Evolutionary conservation across 1,140 invertebrate genomes (phyloP), one percentile per base, ranked within the genome.

Genomic region (Argopecten irradians): DNA sequence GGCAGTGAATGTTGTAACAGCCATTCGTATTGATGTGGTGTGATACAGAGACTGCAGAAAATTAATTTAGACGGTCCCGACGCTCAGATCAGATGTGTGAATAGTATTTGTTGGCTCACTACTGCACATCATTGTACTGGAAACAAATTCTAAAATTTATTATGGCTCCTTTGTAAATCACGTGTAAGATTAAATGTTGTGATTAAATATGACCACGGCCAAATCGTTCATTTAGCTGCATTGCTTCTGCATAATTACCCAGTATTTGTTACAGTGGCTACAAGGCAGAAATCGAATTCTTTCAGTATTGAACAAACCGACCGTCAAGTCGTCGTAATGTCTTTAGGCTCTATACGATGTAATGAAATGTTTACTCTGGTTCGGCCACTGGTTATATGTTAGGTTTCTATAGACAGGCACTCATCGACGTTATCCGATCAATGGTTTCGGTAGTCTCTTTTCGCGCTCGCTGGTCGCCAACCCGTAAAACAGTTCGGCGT

Each of bases 151-250:
- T n/a, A 71, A 3, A 22, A 71, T 71, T 71, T 71, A n/a, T 71
- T 71, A 71, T n/a, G 55, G n/a, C 55, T 71, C 55, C n/a, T 28
- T 1, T 71, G 55, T 71, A 71, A 71, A 71, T 71, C 22, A 16
- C n/a, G 55, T n/a, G 55, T 71, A 28, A n/a, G 55, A 71, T 71
- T 71, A 28, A 71, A 71, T 5, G 55, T 71, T 71, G 22, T 71
- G n/a, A 71, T 71, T 71, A 71, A 71, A 71, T 16, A n/a, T 71
- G 22, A 71, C 55, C 55, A 28, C 55, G 55, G n/a, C n/a, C 55
- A 71, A 71, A 71, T 71, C 7, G n/a, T 71, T 71, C 55, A 71
- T 71, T 71, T 71, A 71, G n/a, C 55, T 71, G 55, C 55, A 71
- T 28, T 71, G 55, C 55, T 22, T n/a, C 55, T n/a, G 55, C 55